These are phyloP conservation scores for Recurvirostra avosetta DNA, from an alignment of 2,113 vertebrate genomes.

Conservation along the genomic window DNA sequence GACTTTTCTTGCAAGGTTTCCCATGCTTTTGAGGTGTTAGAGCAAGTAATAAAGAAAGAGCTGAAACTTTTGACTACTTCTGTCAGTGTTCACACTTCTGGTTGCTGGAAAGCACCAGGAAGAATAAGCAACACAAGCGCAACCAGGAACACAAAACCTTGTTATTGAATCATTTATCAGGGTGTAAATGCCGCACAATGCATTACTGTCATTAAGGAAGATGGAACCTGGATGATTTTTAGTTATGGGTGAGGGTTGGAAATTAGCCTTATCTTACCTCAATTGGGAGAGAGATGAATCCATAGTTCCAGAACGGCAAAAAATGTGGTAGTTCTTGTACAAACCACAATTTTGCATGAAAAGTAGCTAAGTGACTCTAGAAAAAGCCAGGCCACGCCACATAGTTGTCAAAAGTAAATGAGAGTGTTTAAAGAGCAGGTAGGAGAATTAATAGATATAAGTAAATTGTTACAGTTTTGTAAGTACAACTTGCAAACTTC, in stretches of 20 bases:
- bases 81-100: background rate
- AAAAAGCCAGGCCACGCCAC: background rate
- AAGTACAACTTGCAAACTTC: background rate
- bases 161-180: background rate
- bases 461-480: background rate
- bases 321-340: background rate
- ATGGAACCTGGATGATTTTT: background rate
- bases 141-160: background rate
- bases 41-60: background rate
- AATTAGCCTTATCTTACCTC: background rate
- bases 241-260: background rate
- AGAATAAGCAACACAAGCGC: background rate
- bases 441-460: background rate
- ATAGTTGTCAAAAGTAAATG: background rate
- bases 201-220: background rate
- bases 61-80: background rate
- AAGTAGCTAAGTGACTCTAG: background rate
- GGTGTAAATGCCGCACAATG: accelerated
- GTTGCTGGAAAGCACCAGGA: background rate
- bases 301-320: background rate
- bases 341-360: background rate
- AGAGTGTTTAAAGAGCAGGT: background rate
- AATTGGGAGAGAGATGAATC: background rate
- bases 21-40: background rate
- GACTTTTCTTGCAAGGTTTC: background rate